These are phyloP conservation scores for Pagrus major DNA, from an alignment of 2,113 vertebrate species.

Conservation along the genomic window DNA sequence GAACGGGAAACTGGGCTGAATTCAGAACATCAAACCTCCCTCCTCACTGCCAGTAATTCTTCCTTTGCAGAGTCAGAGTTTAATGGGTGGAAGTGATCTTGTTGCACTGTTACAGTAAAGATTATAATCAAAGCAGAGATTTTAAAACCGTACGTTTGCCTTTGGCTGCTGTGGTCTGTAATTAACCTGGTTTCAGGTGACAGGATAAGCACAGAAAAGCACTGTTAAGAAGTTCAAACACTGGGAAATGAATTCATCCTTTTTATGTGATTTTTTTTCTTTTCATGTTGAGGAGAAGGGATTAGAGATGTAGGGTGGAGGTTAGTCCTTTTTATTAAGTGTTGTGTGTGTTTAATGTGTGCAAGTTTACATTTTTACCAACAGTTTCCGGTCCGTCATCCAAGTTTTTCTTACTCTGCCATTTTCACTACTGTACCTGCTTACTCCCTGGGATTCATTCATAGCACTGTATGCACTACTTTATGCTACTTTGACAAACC, in stretches of 20 bases:
- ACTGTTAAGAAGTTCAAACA: neutral
- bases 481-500: slow-evolving; percentile 6
- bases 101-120: neutral
- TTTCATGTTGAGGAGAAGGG: neutral
- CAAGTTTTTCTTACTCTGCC: neutral
- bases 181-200: neutral
- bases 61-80: neutral
- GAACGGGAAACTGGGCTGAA: neutral
- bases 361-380: neutral
- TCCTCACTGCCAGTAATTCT: too few species aligned
- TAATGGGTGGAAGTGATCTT: neutral
- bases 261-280: neutral
- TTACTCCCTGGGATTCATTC: neutral
- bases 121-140: neutral
- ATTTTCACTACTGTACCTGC: neutral
- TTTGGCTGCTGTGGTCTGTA: neutral
- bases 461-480: neutral
- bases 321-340: neutral
- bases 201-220: neutral
- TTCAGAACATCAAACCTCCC: neutral
- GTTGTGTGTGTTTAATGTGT: slow-evolving; percentile 6
- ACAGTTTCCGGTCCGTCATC: neutral
- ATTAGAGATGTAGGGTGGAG: neutral
- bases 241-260: slow-evolving; percentile 3
- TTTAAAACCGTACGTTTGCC: neutral